Evolutionary conservation across 2,888 invertebrate genomes (phyloP), one percentile per base, ranked within the genome.

Genomic region (Aporophyla nigra): DNA sequence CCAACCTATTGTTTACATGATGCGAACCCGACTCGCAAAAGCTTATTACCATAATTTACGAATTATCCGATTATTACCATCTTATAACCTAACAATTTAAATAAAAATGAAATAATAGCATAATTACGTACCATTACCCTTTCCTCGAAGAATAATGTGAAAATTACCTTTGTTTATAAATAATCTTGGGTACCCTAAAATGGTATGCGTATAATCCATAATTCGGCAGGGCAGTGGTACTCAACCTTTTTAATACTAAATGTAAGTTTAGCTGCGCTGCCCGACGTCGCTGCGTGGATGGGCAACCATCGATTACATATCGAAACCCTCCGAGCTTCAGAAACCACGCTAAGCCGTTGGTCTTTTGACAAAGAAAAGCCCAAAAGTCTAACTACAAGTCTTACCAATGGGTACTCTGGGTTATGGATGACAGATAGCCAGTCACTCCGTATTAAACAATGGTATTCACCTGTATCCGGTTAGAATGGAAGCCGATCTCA

Each of bases 191-290:
- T 58, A 14, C 27, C 70, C 24, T 69, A 66, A 81, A 86, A 81
- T 61, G 73, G 74, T 62, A n/a, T 59, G 71, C 33, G 70, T 67
- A 67, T 71, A 83, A 86, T 85, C 61, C 51, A 71, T 76, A 84
- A 83, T 84, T 73, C 27, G 40, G 19, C 14, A 7, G 27, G 6
- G 16, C 80, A 78, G 70, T 43, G 72, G n/a, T 59, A 0, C 10
- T 46, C 68, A 82, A 74, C 2, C 24, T 59, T 69, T 14, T 10
- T 14, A 19, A 51, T n/a, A 19, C 19, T 46, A 12, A 63, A 12
- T 24, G 43, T 24, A 6, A 46, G 19, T 19, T 24, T 10, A 46
- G 63, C n/a, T 43, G 5, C n/a, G 43, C 12, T 46, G 43, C 1
- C 19, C 9, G 24, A 6, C 0, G 24, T 46, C 0, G 3, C 19